Evolutionary conservation across 2,113 vertebrate species (phyloP).

Genomic region (Paedocypris sp.): DNA sequence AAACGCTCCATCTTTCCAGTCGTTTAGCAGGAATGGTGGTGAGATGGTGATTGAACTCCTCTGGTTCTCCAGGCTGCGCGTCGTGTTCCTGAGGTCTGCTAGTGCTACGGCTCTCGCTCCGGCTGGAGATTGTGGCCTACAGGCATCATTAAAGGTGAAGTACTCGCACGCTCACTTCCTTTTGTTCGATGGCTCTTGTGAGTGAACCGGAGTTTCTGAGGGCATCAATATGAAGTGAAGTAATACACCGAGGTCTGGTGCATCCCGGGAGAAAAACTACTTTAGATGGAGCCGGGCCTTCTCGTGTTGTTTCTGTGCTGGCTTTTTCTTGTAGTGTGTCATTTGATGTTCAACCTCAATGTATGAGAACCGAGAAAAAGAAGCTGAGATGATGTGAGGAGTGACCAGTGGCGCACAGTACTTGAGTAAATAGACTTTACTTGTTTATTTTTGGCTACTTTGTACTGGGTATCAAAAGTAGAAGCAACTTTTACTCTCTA

Average conservation of each 20-base stretch:
- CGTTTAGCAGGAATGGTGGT: too few relatives aligned
- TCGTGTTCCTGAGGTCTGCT: too few relatives aligned
- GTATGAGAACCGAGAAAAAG: too few relatives aligned
- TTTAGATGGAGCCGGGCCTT: background rate
- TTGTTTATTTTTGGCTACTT: too few relatives aligned
- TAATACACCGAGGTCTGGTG: background rate
- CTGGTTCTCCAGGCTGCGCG: background rate
- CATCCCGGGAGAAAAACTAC: background rate
- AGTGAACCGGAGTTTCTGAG: slow-evolving; percentile 16
- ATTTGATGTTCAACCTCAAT: too few relatives aligned
- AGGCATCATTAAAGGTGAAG: slow-evolving; percentile 1
- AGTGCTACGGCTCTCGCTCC: too few relatives aligned
- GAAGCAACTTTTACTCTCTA: too few relatives aligned
- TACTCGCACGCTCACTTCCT: background rate
- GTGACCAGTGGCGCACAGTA: too few relatives aligned
- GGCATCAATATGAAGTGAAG: slow-evolving; percentile 10
- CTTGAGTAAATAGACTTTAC: too few relatives aligned
- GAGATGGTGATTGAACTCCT: background rate
- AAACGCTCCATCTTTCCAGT: too few relatives aligned
- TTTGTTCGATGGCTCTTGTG: background rate
- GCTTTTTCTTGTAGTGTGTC: slow-evolving; percentile 3
- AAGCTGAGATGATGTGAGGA: too few relatives aligned
- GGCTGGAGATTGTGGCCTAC: background rate
- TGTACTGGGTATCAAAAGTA: too few relatives aligned
- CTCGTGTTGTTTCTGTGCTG: background rate